Percentiles rank a stretch among this genome's conserved stretches.
These are phyloP conservation scores for Leptonema lineaticorne DNA, from an alignment of 1,140 invertebrate species.

Conservation along the genomic window DNA sequence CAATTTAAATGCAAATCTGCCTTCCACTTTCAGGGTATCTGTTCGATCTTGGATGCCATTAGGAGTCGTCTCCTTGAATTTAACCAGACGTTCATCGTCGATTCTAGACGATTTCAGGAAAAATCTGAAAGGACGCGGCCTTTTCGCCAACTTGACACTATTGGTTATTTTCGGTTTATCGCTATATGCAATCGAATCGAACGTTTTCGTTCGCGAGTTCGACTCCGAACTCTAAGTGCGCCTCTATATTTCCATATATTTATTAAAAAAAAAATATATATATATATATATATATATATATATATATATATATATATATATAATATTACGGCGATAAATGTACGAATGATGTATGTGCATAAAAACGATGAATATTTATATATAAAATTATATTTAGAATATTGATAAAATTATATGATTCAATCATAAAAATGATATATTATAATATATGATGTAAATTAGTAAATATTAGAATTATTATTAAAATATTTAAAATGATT, in stretches of 20 bases:
- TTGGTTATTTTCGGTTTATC: constrained; percentile 5
- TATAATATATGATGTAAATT: too few species aligned
- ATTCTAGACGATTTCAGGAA: not conserved
- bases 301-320: not conserved
- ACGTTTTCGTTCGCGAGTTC: not conserved
- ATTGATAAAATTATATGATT: too few species aligned
- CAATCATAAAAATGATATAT: too few species aligned
- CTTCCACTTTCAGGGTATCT: not conserved
- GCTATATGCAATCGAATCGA: not conserved
- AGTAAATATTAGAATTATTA: too few species aligned
- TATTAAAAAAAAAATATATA: not conserved
- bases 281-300: not conserved
- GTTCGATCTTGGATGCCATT: not conserved
- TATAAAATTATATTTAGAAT: too few species aligned
- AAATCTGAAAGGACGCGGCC: not conserved
- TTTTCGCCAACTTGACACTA: constrained; percentile 10
- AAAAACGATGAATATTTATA: too few species aligned
- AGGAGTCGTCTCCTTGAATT: not conserved
- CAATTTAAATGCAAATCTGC: constrained; percentile 3
- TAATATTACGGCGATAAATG: too few species aligned
- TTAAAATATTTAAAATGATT: too few species aligned
- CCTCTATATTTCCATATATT: not conserved
- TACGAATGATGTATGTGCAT: too few species aligned
- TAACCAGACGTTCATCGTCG: not conserved
- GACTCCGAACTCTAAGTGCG: not conserved